Evolutionary conservation across 2,888 invertebrate species (phyloP), one percentile per base, ranked within the genome.

Genomic region (Lagria hirta): DNA sequence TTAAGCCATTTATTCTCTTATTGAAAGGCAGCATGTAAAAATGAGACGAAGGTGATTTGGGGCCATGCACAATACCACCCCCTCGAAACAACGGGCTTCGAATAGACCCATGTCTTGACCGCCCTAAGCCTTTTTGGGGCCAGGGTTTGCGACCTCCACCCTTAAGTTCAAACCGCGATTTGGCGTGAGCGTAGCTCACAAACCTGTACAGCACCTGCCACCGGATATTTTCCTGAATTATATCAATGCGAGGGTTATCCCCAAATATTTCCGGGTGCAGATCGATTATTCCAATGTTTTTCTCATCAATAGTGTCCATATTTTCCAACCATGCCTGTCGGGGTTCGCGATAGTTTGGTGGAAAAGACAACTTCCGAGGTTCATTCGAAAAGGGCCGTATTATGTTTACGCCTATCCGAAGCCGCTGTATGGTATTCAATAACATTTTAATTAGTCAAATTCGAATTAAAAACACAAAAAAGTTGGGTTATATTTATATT

Each of bases 141-240:
- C 96, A 97, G 0, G 98, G 98, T 62, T 99, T 98, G 14, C 80
- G 77, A 0, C 93, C 93, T 35, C 95, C 92, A 20, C 96, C 96
- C 29, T 82, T 75, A 38, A 89, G 84, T 74, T 99, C 98, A 1
- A 88, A 86, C 40, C 91, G 76, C 0, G 84, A 82, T 67, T 88
- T 86, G 1, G 86, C 79, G 58, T 86, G 78, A 1, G 84, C 85
- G 75, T 84, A 92, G 57, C 86, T 83, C 70, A 97, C 88, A 74
- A 75, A 83, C 66, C 83, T 79, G 68, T 92, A 95, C 51, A 83
- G 76, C 50, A 60, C 73, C 68, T 97, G 96, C 96, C 97, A 97
- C 33, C 74, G 71, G 13, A 92, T 73, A 75, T 98, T 98, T 51
- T 82, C 78, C 51, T 88, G 85, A 35, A 98, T 83, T 6, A 95